Percentiles rank a stretch among this genome's conserved stretches.
These are phyloP conservation scores for Genyomyrus donnyi DNA, from an alignment of 2,113 vertebrate species.

Conservation along the genomic window DNA sequence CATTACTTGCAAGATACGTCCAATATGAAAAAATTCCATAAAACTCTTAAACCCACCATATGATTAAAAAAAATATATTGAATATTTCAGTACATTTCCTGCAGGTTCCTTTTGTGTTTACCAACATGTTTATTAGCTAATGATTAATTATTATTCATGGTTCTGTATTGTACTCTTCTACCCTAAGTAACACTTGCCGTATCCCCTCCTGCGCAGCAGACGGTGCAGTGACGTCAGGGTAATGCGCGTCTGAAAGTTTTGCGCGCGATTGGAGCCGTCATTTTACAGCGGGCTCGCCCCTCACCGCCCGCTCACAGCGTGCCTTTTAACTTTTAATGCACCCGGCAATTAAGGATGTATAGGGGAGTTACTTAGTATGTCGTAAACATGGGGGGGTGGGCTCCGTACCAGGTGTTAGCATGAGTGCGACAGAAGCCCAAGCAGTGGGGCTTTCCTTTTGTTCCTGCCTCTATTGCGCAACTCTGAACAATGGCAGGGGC, in stretches of 20 bases:
- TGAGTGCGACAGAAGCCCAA: not conserved
- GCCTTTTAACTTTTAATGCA: conserved; percentile 12
- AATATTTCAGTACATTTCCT: not conserved
- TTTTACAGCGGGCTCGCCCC: not conserved
- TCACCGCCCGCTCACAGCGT: not conserved
- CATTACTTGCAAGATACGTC: not conserved
- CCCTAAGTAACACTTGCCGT: not conserved
- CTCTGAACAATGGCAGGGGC: not conserved
- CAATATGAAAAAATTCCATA: not conserved
- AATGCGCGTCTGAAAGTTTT: not conserved
- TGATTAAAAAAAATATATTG: not conserved
- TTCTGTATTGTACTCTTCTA: not conserved
- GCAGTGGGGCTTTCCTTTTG: not conserved
- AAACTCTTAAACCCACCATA: not conserved
- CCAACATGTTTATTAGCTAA: not conserved
- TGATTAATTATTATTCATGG: not conserved
- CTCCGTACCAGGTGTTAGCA: conserved; percentile 2
- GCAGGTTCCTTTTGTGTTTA: not conserved
- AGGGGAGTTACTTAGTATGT: not conserved
- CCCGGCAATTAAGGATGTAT: conserved; percentile 6
- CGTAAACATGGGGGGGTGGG: conserved; percentile 1
- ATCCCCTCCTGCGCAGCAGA: not conserved
- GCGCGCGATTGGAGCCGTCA: not conserved
- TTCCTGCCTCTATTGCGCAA: not conserved
- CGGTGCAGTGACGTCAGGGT: not conserved